Percentiles rank a stretch among this genome's conserved stretches.
Evolutionary conservation across 2,888 invertebrate species (phyloP).

Genomic region (Notodonta dromedarius): DNA sequence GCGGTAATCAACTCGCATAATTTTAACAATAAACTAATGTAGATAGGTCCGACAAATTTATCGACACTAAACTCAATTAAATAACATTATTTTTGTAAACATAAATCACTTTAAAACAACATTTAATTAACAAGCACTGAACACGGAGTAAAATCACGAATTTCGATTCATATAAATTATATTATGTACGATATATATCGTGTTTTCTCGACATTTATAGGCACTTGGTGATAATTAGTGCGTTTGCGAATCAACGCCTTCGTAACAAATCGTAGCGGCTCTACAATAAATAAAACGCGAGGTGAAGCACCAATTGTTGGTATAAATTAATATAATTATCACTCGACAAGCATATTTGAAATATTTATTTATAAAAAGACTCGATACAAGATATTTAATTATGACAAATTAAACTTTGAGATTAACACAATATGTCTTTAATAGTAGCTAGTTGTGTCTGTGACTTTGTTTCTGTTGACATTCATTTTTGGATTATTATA

Average conservation of each 20-base stretch:
- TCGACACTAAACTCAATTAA: neutral
- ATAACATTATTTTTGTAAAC: neutral
- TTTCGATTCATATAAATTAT: constrained; percentile 18
- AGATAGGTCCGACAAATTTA: too few species aligned
- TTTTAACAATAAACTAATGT: too few species aligned
- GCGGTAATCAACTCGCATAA: too few species aligned
- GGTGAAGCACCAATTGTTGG: constrained; percentile 1
- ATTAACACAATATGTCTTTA: too few species aligned
- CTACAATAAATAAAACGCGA: neutral
- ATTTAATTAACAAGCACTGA: neutral
- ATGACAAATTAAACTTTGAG: too few species aligned
- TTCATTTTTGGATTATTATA: too few species aligned
- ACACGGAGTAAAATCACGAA: constrained; percentile 11
- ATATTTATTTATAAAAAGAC: too few species aligned
- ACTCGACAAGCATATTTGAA: too few species aligned
- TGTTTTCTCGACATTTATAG: constrained; percentile 22
- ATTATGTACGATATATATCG: constrained; percentile 9
- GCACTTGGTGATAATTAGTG: constrained; percentile 21
- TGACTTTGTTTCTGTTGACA: too few species aligned
- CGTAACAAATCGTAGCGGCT: constrained; percentile 9
- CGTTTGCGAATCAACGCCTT: constrained; percentile 10
- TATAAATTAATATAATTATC: neutral
- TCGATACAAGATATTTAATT: too few species aligned
- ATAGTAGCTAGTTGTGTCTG: too few species aligned
- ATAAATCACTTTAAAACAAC: constrained; percentile 9